Conservation (phyloP, 2,113 vertebrate species). For the Prinia subflava region DNA sequence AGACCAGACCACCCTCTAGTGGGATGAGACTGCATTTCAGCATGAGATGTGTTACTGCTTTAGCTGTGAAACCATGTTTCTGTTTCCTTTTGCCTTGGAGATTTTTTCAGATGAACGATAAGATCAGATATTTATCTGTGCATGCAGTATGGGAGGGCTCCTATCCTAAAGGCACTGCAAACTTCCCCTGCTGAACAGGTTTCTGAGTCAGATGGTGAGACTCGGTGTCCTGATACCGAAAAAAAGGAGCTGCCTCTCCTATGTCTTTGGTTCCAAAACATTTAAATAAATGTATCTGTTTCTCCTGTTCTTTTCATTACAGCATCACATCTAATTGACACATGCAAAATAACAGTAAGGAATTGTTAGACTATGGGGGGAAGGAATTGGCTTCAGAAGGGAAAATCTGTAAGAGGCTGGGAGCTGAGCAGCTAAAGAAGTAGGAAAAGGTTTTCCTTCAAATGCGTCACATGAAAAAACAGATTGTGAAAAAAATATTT, state of each 20-base stretch:
- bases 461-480: background rate
- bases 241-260: background rate
- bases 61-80: background rate
- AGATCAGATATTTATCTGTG: slow-evolving; percentile 4
- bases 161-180: slow-evolving; percentile 1
- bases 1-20: slow-evolving; percentile 70
- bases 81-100: slow-evolving; percentile 11
- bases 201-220: slow-evolving; percentile 19
- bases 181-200: background rate
- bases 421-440: background rate
- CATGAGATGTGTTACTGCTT: background rate
- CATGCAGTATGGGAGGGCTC: slow-evolving; percentile 8
- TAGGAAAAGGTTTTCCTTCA: background rate
- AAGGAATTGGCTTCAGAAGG: background rate
- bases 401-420: background rate
- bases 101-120: slow-evolving; percentile 8
- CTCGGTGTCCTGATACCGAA: background rate
- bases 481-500: background rate
- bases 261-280: background rate
- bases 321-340: background rate
- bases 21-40: slow-evolving; percentile 45
- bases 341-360: background rate
- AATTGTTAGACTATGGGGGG: background rate
- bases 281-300: background rate
- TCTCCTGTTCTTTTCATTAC: background rate